Evolutionary conservation across 2,888 invertebrate species (phyloP), one percentile per base, ranked within the genome.

Genomic region (Seladonia tumulorum): DNA sequence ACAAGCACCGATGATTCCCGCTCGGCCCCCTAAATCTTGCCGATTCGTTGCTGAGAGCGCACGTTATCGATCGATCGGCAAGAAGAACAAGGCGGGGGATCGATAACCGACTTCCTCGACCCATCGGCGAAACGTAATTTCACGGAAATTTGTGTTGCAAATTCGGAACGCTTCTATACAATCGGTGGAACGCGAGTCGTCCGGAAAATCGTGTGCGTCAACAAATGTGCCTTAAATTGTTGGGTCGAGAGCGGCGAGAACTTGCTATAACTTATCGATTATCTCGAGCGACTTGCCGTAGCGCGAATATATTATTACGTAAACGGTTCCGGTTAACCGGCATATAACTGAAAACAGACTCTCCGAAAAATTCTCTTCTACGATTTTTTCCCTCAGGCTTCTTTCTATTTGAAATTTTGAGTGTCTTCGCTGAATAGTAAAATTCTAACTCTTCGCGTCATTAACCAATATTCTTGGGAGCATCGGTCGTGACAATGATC

Each of bases 11-110:
- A 35, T 53, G 53, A 35, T 35, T 22, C 22, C 18, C 12, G 45
- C 12, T 25, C 47, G 47, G 29, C 1, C 66, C 18, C 18, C 66
- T 5, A 16, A 57, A 22, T 57, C 53, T 39, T 68, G n/a, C 14
- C 73, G 5, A 16, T 78, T 79, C 82, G 79, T 82, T 73, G 82
- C 79, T 35, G 45, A 53, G 63, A 53, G 63, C 49, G 29, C 22
- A 22, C 16, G 29, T 0, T 16, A 42, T 73, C 29, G 47, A 72
- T 49, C 22, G 10, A 49, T 22, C 18, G 63, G 25, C 8, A n/a
- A 25, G 0, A 35, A 18, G 22, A 22, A 16, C 35, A 4, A 66
- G 18, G 22, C 12, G 8, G 18, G 18, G 5, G 29, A 10, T 42
- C 66, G 22, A 35, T 16, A 18, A 18, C 14, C 18, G 14, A 25